Evolutionary conservation across 2,888 invertebrate genomes (phyloP).

Genomic region (Habrosyne pyritoides): DNA sequence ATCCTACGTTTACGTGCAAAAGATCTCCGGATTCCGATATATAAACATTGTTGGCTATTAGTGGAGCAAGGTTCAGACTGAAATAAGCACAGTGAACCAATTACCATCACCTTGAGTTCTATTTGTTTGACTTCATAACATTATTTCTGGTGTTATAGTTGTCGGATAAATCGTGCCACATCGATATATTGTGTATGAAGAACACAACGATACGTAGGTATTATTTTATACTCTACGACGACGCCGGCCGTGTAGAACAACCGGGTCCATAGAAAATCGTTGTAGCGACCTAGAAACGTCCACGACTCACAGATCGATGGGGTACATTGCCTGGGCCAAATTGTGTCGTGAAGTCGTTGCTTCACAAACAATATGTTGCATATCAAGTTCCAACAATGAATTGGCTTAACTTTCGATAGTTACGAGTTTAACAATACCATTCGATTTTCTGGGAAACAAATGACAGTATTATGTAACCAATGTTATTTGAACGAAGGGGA

Average conservation of each 20-base stretch:
- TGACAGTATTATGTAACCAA: slow-evolving; percentile 39
- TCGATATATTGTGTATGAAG: slow-evolving; percentile 20
- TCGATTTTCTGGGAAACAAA: slow-evolving; percentile 30
- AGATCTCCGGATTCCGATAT: slow-evolving; percentile 9
- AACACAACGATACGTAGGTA: not conserved
- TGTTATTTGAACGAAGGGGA: slow-evolving; percentile 18
- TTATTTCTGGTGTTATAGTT: slow-evolving; percentile 38
- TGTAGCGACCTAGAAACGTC: slow-evolving; percentile 65
- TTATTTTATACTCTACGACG: not conserved
- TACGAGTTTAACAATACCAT: slow-evolving; percentile 38
- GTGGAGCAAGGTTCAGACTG: slow-evolving; percentile 40
- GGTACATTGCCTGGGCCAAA: slow-evolving; percentile 32
- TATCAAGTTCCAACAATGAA: slow-evolving; percentile 17
- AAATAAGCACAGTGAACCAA: slow-evolving; percentile 38
- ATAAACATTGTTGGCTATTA: slow-evolving; percentile 34
- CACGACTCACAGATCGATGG: slow-evolving; percentile 55
- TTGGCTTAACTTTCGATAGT: slow-evolving; percentile 9
- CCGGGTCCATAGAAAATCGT: slow-evolving; percentile 46
- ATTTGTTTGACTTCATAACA: slow-evolving; percentile 41
- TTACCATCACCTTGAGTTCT: slow-evolving; percentile 40
- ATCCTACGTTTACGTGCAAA: not conserved
- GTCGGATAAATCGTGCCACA: slow-evolving; percentile 23
- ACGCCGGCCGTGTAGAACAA: slow-evolving; percentile 21
- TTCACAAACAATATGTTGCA: slow-evolving; percentile 27
- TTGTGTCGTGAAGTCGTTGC: slow-evolving; percentile 43